Percentiles rank a stretch among this genome's conserved stretches.
Conservation (phyloP, 2,888 invertebrate species). For the Dicycla oo region DNA sequence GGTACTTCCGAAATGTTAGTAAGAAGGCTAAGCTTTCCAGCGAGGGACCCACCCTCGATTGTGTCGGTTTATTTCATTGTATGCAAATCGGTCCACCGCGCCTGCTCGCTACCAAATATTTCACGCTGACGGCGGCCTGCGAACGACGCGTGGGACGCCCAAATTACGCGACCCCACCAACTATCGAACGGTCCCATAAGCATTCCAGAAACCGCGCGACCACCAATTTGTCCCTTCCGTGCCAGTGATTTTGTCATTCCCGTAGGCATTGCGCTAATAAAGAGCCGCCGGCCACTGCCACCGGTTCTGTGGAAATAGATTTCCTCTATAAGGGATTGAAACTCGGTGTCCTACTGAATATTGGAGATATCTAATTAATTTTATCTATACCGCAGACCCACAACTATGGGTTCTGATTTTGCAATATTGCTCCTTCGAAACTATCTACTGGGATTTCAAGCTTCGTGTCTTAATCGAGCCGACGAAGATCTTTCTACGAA, state of each 20-base stretch:
- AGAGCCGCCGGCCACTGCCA: conserved; percentile 67
- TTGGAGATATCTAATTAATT: conserved; percentile 71
- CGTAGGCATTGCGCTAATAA: conserved; percentile 75
- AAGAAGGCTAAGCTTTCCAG: conserved; percentile 76
- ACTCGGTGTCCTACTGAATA: conserved; percentile 67
- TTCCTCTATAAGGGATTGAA: conserved; percentile 69
- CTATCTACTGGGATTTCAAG: conserved; percentile 57
- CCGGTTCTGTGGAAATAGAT: conserved; percentile 73
- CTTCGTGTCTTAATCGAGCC: conserved; percentile 58
- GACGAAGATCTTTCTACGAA: conserved; percentile 39
- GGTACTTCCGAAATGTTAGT: conserved; percentile 86
- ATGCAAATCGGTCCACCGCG: conserved; percentile 83
- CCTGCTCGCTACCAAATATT: conserved; percentile 85
- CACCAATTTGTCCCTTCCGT: conserved; percentile 86
- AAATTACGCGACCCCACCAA: conserved; percentile 79
- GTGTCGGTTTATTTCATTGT: conserved; percentile 82
- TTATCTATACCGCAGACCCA: conserved; percentile 64
- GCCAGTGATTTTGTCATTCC: conserved; percentile 80
- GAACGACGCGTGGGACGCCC: conserved; percentile 75
- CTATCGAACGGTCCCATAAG: conserved; percentile 78
- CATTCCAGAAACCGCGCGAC: conserved; percentile 78
- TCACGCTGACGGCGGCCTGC: conserved; percentile 76
- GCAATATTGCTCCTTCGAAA: conserved; percentile 64
- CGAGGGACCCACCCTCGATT: conserved; percentile 81
- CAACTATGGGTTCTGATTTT: conserved; percentile 61